phyloP scores from a whole-genome alignment of 2,797 vertebrate species.

The Chelmon rostratus region DNA sequence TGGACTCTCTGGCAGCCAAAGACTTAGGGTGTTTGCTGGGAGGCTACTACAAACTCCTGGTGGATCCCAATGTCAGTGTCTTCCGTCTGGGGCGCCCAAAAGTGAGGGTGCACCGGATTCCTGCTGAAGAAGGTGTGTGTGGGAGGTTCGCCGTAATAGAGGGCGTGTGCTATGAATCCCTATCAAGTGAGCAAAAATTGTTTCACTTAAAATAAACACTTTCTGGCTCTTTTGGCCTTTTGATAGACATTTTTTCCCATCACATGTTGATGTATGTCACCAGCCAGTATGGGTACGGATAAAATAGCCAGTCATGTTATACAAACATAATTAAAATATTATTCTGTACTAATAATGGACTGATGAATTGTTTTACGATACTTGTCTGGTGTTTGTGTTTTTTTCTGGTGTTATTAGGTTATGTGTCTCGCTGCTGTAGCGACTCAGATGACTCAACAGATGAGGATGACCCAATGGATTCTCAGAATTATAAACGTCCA shows the following conservation, averaged over 20 bases:
- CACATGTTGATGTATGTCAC: slow-evolving; percentile 67
- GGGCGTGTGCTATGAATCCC: slow-evolving; percentile 87
- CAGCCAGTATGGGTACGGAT: slow-evolving; percentile 70
- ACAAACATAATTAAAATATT: slow-evolving; percentile 10
- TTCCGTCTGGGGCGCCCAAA: slow-evolving; percentile 91
- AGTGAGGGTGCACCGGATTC: slow-evolving; percentile 90
- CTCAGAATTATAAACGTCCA: slow-evolving; percentile 71
- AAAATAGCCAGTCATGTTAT: slow-evolving; percentile 41
- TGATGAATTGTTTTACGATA: slow-evolving; percentile 31
- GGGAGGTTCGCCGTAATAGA: slow-evolving; percentile 83
- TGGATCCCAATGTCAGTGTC: slow-evolving; percentile 89
- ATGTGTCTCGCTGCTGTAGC: slow-evolving; percentile 93
- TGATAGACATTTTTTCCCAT: slow-evolving; percentile 69
- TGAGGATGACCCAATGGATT: slow-evolving; percentile 89
- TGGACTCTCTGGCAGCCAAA: slow-evolving; percentile 96
- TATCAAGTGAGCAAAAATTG: slow-evolving; percentile 86
- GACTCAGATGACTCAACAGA: slow-evolving; percentile 95
- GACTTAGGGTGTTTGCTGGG: slow-evolving; percentile 94
- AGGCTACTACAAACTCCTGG: slow-evolving; percentile 95
- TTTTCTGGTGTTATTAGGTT: slow-evolving; percentile 84
- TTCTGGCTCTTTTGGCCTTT: slow-evolving; percentile 75
- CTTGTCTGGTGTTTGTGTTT: slow-evolving; percentile 43
- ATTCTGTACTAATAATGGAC: background rate
- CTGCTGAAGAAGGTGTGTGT: slow-evolving; percentile 95
- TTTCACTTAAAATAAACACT: slow-evolving; percentile 76